phyloP scores from a whole-genome alignment of 2,888 invertebrate genomes.

The Trachelus stipa region DNA sequence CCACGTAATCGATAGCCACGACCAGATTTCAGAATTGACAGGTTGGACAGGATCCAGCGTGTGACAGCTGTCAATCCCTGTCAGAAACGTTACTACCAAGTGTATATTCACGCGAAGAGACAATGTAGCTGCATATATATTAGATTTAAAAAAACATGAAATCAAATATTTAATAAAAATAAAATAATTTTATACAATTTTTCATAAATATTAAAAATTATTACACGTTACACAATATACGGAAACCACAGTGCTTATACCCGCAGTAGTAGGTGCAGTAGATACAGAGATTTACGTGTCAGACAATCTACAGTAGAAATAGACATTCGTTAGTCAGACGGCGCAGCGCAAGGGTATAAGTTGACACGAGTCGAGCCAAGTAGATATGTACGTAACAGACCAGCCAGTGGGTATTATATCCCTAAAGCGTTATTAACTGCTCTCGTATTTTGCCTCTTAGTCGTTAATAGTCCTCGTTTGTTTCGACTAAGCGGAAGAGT shows the following conservation, averaged over 20 bases:
- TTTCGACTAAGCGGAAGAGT: slow-evolving; percentile 55
- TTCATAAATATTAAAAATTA: too few species aligned
- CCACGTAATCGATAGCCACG: too few species aligned
- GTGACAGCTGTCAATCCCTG: slow-evolving; percentile 60
- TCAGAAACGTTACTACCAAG: slow-evolving; percentile 54
- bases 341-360: too few species aligned
- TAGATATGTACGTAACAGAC: too few species aligned
- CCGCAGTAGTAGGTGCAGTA: slow-evolving; percentile 18
- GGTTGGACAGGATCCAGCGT: slow-evolving; percentile 55
- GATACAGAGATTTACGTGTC: slow-evolving; percentile 61
- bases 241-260: too few species aligned
- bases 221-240: too few species aligned
- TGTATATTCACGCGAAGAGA: slow-evolving; percentile 14
- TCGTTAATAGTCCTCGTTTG: slow-evolving; percentile 65
- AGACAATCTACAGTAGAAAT: slow-evolving; percentile 39
- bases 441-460: slow-evolving; percentile 65
- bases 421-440: slow-evolving; percentile 67
- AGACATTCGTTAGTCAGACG: slow-evolving; percentile 61
- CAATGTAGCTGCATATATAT: too few species aligned
- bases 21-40: slow-evolving; percentile 38
- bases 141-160: too few species aligned
- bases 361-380: too few species aligned
- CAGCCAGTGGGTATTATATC: slow-evolving; percentile 57
- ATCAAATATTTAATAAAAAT: too few species aligned
- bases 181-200: too few species aligned